Evolutionary conservation across 2,113 vertebrate species (phyloP).

Genomic region (Rhagologus leucostigma): DNA sequence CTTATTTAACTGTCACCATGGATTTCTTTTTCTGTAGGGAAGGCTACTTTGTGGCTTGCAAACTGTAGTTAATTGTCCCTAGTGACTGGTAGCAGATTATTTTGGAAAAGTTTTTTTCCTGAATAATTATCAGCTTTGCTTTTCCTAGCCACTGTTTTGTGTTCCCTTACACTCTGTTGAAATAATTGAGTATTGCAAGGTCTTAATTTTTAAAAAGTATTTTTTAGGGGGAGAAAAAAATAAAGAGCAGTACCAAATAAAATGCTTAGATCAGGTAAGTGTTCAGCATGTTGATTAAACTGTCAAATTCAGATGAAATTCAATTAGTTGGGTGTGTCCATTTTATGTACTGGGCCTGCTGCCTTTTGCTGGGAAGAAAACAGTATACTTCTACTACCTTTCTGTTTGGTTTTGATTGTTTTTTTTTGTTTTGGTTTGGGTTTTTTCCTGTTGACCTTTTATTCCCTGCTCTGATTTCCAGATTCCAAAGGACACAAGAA

Average conservation of each 20-base stretch:
- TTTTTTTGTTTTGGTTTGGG: background rate
- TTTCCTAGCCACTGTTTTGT: background rate
- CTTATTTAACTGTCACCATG: background rate
- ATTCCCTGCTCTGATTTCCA: background rate
- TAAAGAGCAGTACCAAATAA: background rate
- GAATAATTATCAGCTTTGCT: background rate
- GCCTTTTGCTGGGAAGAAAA: background rate
- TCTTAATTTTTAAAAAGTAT: background rate
- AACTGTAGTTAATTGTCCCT: background rate
- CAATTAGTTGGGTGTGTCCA: background rate
- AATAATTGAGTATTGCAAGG: background rate
- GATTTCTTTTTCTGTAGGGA: background rate
- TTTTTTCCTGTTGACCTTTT: background rate
- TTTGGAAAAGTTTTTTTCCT: background rate
- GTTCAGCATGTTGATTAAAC: background rate
- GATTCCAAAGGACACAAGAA: background rate
- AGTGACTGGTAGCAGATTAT: background rate
- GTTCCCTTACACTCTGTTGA: background rate
- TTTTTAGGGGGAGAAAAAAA: background rate
- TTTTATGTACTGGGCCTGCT: background rate
- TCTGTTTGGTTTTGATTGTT: background rate
- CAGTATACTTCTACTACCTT: background rate
- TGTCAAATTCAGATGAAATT: background rate
- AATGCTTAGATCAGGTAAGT: background rate
- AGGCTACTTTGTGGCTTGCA: background rate